Evolutionary conservation across 64 coral and sea anemone genomes (phyloP), one percentile per base, ranked within the genome.

Genomic region (Dendrophyllia cribrosa): DNA sequence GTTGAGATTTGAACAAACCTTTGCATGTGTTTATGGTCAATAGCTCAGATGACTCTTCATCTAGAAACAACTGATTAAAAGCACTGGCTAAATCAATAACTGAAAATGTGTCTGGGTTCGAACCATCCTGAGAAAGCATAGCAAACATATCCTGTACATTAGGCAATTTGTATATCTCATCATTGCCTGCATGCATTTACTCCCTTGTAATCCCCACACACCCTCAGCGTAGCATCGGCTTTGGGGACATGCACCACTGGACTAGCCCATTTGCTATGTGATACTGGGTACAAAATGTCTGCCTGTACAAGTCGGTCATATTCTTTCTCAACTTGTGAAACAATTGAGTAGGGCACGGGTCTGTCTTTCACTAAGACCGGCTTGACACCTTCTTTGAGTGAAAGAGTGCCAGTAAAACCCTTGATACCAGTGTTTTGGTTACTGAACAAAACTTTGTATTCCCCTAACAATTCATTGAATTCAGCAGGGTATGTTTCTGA

Each of bases 71-170:
- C 72, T 84, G 89, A 59, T 84, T 91, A 51, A 84, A 91, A 8
- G 89, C 66, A 72, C 89, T 73, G 49, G 90, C 55, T 76, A 92
- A 53, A 92, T 92, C 79, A 65, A 86, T 85, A 48, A 75, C 79
- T 60, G 70, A 76, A 76, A 92, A 92, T 56, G 64, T 84, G 56
- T 65, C 79, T 23, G 78, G 89, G 50, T 17, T 71, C 59, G 21
- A 55, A n/a, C 89, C 67, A 83, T 73, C 51, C 55, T 72, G 89
- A 55, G 64, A 63, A 47, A 84, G 17, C 67, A 82, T 72, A 47
- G 89, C 77, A 83, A 91, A 84, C 48, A 83, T 71, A 51, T 91
- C 88, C 34, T 91, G 88, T 13, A 91, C 21, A 71, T 78, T 71
- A 70, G 88, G 76, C 17, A 91, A 82, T 83, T 91, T 91, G 53